A percentile compares a stretch with the other conserved stretches of the same genome.
These are phyloP conservation scores for Ophion costatus DNA, from an alignment of 2,888 invertebrate genomes.

Conservation along the genomic window DNA sequence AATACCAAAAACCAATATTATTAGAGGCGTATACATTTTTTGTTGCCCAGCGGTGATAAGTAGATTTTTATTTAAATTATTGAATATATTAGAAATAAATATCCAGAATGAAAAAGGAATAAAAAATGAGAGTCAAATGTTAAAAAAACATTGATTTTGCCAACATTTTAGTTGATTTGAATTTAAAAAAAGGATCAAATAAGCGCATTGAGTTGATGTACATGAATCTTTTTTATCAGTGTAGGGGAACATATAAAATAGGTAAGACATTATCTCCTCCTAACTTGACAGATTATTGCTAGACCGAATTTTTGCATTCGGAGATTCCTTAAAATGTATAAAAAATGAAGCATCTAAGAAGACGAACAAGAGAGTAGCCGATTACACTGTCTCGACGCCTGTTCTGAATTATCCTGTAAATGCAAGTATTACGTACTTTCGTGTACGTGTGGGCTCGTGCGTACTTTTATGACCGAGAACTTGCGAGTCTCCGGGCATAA, in stretches of 20 bases:
- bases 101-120: background rate
- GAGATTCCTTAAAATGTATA: background rate
- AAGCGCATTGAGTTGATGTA: background rate
- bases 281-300: background rate
- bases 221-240: background rate
- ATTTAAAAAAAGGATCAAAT: background rate
- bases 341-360: background rate
- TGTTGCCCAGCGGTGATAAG: too few species aligned
- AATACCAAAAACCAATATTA: too few species aligned
- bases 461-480: constrained; percentile 19
- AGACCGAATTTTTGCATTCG: background rate
- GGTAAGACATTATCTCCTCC: background rate
- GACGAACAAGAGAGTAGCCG: background rate
- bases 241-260: background rate
- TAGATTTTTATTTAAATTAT: too few species aligned
- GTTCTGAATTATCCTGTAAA: background rate
- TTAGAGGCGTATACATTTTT: too few species aligned
- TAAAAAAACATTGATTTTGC: background rate
- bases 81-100: background rate
- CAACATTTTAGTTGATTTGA: too few species aligned
- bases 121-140: background rate
- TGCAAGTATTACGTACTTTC: background rate
- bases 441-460: constrained; percentile 1
- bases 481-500: constrained; percentile 19
- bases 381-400: background rate